Conservation (phyloP, 2,113 vertebrate species). For the Myiozetetes cayanensis region DNA sequence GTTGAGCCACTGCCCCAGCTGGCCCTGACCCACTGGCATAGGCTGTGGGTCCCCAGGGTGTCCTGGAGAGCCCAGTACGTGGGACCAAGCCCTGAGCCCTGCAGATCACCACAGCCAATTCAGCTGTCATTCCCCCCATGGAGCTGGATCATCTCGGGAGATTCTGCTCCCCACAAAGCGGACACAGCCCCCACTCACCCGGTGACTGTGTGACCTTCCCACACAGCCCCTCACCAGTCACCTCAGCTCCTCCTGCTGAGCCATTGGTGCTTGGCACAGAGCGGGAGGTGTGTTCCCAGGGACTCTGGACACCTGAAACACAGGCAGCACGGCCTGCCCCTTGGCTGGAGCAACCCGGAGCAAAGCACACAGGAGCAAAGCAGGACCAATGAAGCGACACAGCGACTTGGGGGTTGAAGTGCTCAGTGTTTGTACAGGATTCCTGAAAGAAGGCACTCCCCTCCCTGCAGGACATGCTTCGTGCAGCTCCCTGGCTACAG, state of each 20-base stretch:
- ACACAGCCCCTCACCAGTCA: rapidly evolving
- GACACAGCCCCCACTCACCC: rapidly evolving
- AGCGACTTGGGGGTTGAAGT: not conserved
- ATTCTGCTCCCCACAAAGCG: not conserved
- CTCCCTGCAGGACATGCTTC: not conserved
- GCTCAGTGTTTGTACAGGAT: not conserved
- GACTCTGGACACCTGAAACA: rapidly evolving
- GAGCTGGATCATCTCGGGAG: rapidly evolving
- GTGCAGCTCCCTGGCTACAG: not conserved
- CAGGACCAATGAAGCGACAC: not conserved
- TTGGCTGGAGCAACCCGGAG: not conserved
- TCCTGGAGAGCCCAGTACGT: rapidly evolving
- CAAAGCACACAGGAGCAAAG: not conserved
- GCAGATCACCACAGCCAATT: not conserved
- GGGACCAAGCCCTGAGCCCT: rapidly evolving
- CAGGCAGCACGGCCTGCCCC: not conserved
- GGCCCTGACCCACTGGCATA: rapidly evolving
- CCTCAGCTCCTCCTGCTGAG: rapidly evolving
- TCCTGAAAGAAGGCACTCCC: not conserved
- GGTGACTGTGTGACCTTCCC: not conserved
- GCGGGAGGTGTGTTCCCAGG: not conserved
- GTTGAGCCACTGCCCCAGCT: rapidly evolving
- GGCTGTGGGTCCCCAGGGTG: rapidly evolving
- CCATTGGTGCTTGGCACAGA: not conserved
- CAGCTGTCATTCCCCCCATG: rapidly evolving